Percentiles rank a stretch among this genome's conserved stretches.
Evolutionary conservation across 2,113 vertebrate genomes (phyloP).

Genomic region (Zosterops pallidus): DNA sequence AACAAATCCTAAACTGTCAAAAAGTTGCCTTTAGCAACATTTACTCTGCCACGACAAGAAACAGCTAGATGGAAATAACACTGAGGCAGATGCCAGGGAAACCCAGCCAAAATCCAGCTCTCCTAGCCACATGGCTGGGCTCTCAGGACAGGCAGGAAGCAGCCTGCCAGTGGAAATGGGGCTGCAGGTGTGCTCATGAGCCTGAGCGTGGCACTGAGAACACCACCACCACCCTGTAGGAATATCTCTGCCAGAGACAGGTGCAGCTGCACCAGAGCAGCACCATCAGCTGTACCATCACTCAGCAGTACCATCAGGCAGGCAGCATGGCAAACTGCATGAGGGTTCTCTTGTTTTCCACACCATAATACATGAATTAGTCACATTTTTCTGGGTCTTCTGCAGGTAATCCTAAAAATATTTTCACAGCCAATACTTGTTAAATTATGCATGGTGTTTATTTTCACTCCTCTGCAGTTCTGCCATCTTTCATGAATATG

Average conservation of each 20-base stretch:
- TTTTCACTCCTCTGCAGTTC: not conserved
- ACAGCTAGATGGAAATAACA: not conserved
- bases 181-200: not conserved
- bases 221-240: not conserved
- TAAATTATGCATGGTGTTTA: slow-evolving; percentile 65
- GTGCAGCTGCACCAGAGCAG: not conserved
- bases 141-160: not conserved
- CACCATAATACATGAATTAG: not conserved
- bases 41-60: not conserved
- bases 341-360: not conserved
- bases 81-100: not conserved
- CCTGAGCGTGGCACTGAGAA: rapidly evolving
- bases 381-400: slow-evolving; percentile 13
- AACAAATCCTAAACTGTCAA: not conserved
- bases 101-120: not conserved
- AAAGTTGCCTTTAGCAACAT: not conserved
- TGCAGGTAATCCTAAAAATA: slow-evolving; percentile 41
- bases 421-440: not conserved
- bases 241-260: not conserved
- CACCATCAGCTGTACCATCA: not conserved
- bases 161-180: not conserved
- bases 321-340: not conserved
- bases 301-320: not conserved
- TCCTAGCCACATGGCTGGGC: not conserved
- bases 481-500: not conserved